Evolutionary conservation across 2,888 invertebrate species (phyloP), one percentile per base, ranked within the genome.

Genomic region (Gryllus longicercus): DNA sequence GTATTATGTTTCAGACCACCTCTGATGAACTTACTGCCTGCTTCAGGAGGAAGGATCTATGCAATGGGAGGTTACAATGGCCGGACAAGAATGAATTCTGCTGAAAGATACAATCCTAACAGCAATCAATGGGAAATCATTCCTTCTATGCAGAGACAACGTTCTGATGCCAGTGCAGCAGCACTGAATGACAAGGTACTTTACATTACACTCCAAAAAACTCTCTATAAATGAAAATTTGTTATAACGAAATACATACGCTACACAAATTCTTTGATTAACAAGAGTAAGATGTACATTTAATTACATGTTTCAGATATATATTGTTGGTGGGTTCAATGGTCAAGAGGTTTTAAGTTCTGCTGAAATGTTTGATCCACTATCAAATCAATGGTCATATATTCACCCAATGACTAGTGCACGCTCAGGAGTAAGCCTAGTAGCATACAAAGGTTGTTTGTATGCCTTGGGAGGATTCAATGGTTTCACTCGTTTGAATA

Each of bases 391-490:
- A 84, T 96, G 96, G 96, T 92, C 91, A 81, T 90, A 89, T 87
- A 90, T 93, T 84, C 88, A 91, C 11, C 89, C 91, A 14, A 94
- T 96, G 95, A 87, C 89, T 21, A 91, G 90, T 79, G 92, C 93
- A 0, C 90, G 95, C 18, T 94, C 94, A 14, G 95, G 95, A 0
- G 93, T 95, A 78, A 92, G 93, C 79, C 88, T 95, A 14, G 90
- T 94, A 25, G 90, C 92, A 2, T 92, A 91, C 85, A 87, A 91
- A 63, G 91, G 91, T 83, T 90, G 90, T 75, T 85, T 96, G 8
- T 95, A 93, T 84, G 95, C 94, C 0, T 89, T 96, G 2, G 96
- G 95, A 0, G 95, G 95, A 1, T 95, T 94, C 86, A 93, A 95
- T 85, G 95, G 95, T 4, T 90, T 90, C 83, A 90, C 89, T 51